A percentile compares a stretch with the other conserved stretches of the same genome.
These are phyloP conservation scores for Dasyornis broadbenti DNA, from an alignment of 2,113 vertebrate species.

Conservation along the genomic window DNA sequence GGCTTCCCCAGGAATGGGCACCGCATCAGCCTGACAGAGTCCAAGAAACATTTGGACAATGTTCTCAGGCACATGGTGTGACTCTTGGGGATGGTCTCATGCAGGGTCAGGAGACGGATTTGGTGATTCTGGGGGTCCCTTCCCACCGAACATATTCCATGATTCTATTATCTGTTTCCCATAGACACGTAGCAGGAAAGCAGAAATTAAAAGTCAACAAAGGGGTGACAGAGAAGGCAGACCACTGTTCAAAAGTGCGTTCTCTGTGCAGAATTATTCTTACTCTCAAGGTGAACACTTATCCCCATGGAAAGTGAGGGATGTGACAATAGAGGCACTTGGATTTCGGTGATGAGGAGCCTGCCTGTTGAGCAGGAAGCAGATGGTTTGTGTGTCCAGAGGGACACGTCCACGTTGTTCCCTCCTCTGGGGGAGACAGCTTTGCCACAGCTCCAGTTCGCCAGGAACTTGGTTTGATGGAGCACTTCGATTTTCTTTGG, in stretches of 20 bases:
- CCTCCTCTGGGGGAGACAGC: slow-evolving; percentile 64
- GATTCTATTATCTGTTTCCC: not conserved
- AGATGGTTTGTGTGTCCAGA: slow-evolving; percentile 66
- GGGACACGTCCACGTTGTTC: slow-evolving; percentile 61
- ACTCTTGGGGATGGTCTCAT: too few relatives aligned
- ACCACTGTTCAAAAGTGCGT: not conserved
- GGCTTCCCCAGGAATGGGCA: not conserved
- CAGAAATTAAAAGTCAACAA: not conserved
- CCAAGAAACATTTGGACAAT: fast-evolving
- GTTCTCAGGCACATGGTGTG: not conserved
- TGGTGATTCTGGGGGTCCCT: not conserved
- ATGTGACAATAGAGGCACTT: not conserved
- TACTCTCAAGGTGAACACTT: not conserved
- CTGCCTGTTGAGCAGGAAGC: slow-evolving; percentile 57
- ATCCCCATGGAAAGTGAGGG: not conserved
- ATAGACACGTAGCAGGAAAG: not conserved
- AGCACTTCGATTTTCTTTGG: not conserved
- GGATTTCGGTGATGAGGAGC: slow-evolving; percentile 5
- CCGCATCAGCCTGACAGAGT: not conserved
- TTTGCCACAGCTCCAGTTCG: slow-evolving; percentile 48
- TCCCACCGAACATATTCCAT: not conserved
- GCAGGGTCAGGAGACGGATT: not conserved
- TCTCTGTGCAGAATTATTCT: not conserved
- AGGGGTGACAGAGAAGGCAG: not conserved
- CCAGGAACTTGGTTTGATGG: not conserved